phyloP scores from a whole-genome alignment of 1,140 invertebrate species.

The Drosophila rhopaloa region DNA sequence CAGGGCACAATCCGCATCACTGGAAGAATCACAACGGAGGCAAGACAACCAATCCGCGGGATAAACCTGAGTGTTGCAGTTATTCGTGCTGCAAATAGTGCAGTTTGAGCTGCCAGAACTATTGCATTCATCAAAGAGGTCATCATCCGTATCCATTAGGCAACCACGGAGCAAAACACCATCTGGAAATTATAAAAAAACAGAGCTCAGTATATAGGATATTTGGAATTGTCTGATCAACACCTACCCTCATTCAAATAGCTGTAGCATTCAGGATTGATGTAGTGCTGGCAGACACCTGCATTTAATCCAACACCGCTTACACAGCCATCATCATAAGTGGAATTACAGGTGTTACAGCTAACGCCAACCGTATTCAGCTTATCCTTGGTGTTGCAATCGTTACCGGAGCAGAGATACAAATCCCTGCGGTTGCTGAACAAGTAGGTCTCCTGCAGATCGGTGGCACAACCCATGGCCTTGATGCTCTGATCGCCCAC shows the following conservation, averaged over 20 bases:
- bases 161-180: slow-evolving; percentile 66
- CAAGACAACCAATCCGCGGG: slow-evolving; percentile 66
- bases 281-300: slow-evolving; percentile 40
- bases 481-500: slow-evolving; percentile 45
- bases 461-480: slow-evolving; percentile 70
- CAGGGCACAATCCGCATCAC: slow-evolving; percentile 48
- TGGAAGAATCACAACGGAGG: slow-evolving; percentile 64
- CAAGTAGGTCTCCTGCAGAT: slow-evolving; percentile 41
- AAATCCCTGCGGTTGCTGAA: slow-evolving; percentile 43
- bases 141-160: slow-evolving; percentile 54
- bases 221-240: too few species aligned
- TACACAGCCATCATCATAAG: slow-evolving; percentile 30
- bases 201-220: not conserved
- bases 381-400: slow-evolving; percentile 67
- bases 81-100: slow-evolving; percentile 42
- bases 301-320: fast-evolving
- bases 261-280: slow-evolving; percentile 58
- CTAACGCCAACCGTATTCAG: slow-evolving; percentile 1
- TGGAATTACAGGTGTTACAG: slow-evolving; percentile 55
- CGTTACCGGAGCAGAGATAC: slow-evolving; percentile 55
- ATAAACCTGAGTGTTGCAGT: slow-evolving; percentile 58
- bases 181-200: slow-evolving; percentile 20
- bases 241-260: slow-evolving; percentile 50
- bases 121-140: slow-evolving; percentile 59
- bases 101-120: slow-evolving; percentile 47